These are phyloP conservation scores for Zygaena filipendulae DNA, from an alignment of 2,888 invertebrate species.

Conservation along the genomic window DNA sequence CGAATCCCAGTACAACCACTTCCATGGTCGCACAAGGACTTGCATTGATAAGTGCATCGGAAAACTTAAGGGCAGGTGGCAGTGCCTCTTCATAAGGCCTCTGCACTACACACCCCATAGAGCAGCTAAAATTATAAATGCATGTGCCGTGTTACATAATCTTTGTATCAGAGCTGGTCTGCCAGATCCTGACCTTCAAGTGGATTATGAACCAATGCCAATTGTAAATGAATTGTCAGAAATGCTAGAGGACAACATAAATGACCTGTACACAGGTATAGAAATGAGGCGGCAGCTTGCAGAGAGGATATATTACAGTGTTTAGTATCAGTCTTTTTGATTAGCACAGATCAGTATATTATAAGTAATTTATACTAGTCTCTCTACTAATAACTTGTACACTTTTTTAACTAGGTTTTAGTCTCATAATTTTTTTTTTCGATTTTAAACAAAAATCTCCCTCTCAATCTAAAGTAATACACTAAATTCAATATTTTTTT, in stretches of 20 bases:
- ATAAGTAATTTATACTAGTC: no score
- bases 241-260: slow-evolving; percentile 35
- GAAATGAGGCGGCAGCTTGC: slow-evolving; percentile 36
- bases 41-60: slow-evolving; percentile 34
- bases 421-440: no score
- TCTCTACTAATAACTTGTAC: no score
- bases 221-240: slow-evolving; percentile 29
- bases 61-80: slow-evolving; percentile 36
- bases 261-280: slow-evolving; percentile 36
- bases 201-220: slow-evolving; percentile 25
- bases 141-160: slow-evolving; percentile 39
- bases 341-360: no score
- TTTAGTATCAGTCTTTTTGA: slow-evolving; percentile 21
- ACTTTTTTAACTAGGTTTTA: no score
- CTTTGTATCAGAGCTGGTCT: slow-evolving; percentile 29
- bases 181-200: slow-evolving; percentile 26
- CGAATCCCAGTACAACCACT: slow-evolving; percentile 40
- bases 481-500: no score
- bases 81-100: slow-evolving; percentile 33
- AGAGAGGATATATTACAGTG: slow-evolving; percentile 37
- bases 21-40: slow-evolving; percentile 30
- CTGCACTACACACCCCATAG: slow-evolving; percentile 36
- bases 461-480: no score
- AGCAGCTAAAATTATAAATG: slow-evolving; percentile 39
- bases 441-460: no score